Percentiles rank a stretch among this genome's conserved stretches.
Evolutionary conservation across 2,888 invertebrate species (phyloP).

Genomic region (Cosmopolites sordidus): DNA sequence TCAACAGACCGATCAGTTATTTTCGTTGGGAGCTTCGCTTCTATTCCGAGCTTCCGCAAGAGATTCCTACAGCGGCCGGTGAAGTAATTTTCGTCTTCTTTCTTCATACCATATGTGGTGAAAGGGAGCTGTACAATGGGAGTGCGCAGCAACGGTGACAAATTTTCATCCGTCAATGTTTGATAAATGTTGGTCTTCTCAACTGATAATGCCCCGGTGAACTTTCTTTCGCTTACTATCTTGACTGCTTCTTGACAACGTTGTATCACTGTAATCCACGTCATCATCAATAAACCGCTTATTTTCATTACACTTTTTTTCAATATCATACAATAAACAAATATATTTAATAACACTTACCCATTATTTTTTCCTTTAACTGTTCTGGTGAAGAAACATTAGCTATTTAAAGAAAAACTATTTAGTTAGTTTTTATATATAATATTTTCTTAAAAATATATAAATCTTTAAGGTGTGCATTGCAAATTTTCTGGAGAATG

Average conservation of each 20-base stretch:
- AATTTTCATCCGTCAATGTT: conserved; percentile 32
- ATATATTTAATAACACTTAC: too few species aligned
- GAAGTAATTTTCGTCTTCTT: conserved; percentile 13
- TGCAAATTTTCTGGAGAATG: too few species aligned
- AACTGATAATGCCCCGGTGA: conserved; percentile 36
- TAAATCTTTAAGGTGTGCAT: too few species aligned
- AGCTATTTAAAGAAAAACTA: too few species aligned
- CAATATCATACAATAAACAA: too few species aligned
- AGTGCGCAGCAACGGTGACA: conserved; percentile 30
- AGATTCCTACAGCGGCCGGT: conserved; percentile 21
- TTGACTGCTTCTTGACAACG: conserved; percentile 47
- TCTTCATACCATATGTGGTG: conserved; percentile 28
- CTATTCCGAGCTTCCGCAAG: conserved; percentile 17
- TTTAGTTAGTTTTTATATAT: too few species aligned
- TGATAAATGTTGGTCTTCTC: conserved; percentile 25
- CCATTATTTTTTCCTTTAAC: conserved; percentile 46
- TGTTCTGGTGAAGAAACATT: conserved; percentile 39
- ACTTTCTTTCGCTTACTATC: conserved; percentile 34
- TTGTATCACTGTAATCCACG: conserved; percentile 45
- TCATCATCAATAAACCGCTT: too few species aligned
- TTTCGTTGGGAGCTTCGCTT: neutral
- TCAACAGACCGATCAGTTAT: neutral
- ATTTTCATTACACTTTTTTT: too few species aligned
- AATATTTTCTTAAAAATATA: too few species aligned
- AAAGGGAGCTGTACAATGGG: conserved; percentile 32